Percentiles rank a stretch among this genome's conserved stretches.
Conservation (phyloP, 2,113 vertebrate species). For the Hippocampus barbouri region DNA sequence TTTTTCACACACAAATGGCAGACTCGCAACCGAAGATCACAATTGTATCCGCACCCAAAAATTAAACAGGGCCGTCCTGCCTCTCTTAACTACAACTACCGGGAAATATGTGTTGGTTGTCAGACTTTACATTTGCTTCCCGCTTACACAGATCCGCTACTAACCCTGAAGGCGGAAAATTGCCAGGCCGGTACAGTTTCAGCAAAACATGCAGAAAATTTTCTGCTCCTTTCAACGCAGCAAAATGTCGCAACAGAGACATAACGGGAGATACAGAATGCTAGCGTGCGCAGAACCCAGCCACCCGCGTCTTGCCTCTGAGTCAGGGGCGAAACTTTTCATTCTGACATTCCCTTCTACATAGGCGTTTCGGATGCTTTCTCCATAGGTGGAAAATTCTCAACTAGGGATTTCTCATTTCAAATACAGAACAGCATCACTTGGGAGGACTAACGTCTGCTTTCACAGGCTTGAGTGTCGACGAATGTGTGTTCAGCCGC, state of each 20-base stretch:
- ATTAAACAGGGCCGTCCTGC: not conserved
- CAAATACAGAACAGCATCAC: too few species aligned
- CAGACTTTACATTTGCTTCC: not conserved
- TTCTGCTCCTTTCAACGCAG: too few species aligned
- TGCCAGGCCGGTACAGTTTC: not conserved
- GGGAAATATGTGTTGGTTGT: not conserved
- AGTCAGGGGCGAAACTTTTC: not conserved
- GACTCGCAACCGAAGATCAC: not conserved
- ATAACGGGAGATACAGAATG: not conserved
- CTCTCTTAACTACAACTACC: not conserved
- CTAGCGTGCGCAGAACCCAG: not conserved
- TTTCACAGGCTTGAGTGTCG: not conserved
- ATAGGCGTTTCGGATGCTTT: not conserved
- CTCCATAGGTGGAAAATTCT: not conserved
- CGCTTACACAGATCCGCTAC: not conserved
- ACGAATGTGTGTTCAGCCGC: not conserved
- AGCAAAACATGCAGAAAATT: not conserved
- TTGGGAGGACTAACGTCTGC: too few species aligned
- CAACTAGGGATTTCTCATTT: not conserved
- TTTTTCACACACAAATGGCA: not conserved
- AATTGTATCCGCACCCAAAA: not conserved
- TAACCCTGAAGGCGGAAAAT: not conserved
- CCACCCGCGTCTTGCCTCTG: not conserved
- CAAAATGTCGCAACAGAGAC: not conserved
- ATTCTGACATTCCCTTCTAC: not conserved